These are phyloP conservation scores for Dissostichus mawsoni DNA, from an alignment of 2,113 vertebrate genomes.

Conservation along the genomic window DNA sequence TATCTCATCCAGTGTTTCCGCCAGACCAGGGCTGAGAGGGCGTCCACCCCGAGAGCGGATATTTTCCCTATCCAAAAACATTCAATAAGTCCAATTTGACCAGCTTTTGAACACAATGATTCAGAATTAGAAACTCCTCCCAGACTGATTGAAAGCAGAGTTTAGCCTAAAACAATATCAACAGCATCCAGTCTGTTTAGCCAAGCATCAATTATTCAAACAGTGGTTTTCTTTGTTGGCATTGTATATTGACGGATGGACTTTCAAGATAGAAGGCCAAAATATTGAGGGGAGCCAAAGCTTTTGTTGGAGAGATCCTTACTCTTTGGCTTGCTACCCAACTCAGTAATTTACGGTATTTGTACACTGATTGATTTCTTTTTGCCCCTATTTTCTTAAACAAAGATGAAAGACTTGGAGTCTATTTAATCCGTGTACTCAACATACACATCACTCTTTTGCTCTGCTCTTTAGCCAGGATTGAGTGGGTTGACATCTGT, in stretches of 20 bases:
- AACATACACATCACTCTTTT: slow-evolving; percentile 49
- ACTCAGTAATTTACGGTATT: slow-evolving; percentile 45
- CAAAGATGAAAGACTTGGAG: slow-evolving; percentile 68
- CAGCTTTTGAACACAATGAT: not conserved
- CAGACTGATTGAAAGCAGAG: slow-evolving; percentile 12
- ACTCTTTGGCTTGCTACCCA: slow-evolving; percentile 32
- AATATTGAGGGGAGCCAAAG: slow-evolving; percentile 1
- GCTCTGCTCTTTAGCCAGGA: slow-evolving; percentile 36
- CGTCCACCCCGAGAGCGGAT: no score
- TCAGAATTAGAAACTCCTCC: slow-evolving; percentile 13
- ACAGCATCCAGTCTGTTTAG: slow-evolving; percentile 20
- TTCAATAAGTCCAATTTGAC: not conserved
- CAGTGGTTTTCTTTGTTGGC: slow-evolving; percentile 16
- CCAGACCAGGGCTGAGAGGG: no score
- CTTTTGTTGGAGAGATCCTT: slow-evolving; percentile 32
- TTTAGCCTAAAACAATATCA: slow-evolving; percentile 18
- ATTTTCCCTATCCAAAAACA: no score
- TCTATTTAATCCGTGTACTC: slow-evolving; percentile 68
- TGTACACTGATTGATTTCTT: slow-evolving; percentile 30
- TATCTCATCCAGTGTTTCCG: no score
- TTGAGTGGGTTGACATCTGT: slow-evolving; percentile 54
- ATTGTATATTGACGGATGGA: not conserved
- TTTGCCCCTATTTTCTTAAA: slow-evolving; percentile 21
- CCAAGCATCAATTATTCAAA: slow-evolving; percentile 43
- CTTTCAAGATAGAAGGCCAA: not conserved